phyloP scores from a whole-genome alignment of 2,113 vertebrate species.

The Planiliza haematocheilus region DNA sequence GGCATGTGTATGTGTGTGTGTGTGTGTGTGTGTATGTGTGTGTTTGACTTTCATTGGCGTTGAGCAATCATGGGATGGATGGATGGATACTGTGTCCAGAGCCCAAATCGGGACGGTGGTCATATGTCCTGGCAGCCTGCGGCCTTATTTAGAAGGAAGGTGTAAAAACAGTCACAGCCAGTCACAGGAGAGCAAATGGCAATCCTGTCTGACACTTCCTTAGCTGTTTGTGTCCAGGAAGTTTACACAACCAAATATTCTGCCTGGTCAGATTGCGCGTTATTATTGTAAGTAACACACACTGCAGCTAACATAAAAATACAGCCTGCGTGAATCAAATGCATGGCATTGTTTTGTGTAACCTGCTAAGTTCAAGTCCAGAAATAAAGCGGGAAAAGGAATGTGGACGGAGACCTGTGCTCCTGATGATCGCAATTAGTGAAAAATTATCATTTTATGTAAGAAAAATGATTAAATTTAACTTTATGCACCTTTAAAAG shows the following conservation, averaged over 20 bases:
- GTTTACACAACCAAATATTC: constrained; percentile 77
- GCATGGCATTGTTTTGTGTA: constrained; percentile 9
- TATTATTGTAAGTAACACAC: constrained; percentile 67
- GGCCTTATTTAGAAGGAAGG: constrained; percentile 95
- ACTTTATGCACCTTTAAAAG: neutral
- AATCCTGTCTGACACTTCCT: constrained; percentile 82
- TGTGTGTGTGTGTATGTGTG: constrained; percentile 23
- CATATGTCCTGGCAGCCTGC: constrained; percentile 82
- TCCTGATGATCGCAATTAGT: neutral
- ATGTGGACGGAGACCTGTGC: neutral
- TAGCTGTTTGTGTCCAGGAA: constrained; percentile 76
- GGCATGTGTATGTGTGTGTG: constrained; percentile 26
- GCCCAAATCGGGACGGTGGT: constrained; percentile 85
- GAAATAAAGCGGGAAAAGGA: neutral
- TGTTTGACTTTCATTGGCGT: constrained; percentile 81
- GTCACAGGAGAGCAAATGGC: constrained; percentile 86
- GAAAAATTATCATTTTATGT: neutral
- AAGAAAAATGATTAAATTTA: neutral
- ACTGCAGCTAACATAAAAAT: constrained; percentile 40
- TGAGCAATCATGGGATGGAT: constrained; percentile 82
- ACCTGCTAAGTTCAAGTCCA: constrained; percentile 7
- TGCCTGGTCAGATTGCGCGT: constrained; percentile 65
- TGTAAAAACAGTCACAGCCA: constrained; percentile 86
- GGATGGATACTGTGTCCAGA: constrained; percentile 83
- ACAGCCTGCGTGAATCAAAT: constrained; percentile 51